Evolutionary conservation across 2,888 invertebrate genomes (phyloP), one percentile per base, ranked within the genome.

Genomic region (Sarcophaga subvicina): DNA sequence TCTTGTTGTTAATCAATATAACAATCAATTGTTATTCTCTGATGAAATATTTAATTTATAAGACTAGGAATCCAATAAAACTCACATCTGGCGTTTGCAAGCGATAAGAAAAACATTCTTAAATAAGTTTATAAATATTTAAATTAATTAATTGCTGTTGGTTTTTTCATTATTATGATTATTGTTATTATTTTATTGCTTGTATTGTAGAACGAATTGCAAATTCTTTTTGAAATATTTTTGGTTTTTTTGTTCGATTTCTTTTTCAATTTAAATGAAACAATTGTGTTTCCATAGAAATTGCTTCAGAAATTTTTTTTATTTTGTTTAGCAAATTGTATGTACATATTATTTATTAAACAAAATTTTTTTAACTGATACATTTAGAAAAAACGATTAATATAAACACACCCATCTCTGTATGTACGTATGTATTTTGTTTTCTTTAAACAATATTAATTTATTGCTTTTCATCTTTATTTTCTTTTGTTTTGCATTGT

Each of bases 71-170:
- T 20, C 25, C 27, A 20, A 72, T 59, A 49, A 80, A 67, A 37
- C 4, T 4, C 3, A 82, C 80, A 86, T 80, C 79, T 80, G 83
- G 67, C 67, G n/a, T 82, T 79, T 12, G n/a, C 2, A 27, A 27
- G 59, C 59, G 79, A 76, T 62, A 82, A 82, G 60, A 82, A 70
- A 37, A 8, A 63, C n/a, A 47, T 37, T 72, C n/a, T 71, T 66
- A 54, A 45, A 71, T 25, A 37, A 63, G 45, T 47, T 37, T 75
- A 47, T 27, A 17, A 80, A 72, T 66, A 72, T 75, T 64, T 60
- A 60, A 49, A 59, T 59, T 27, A 11, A 25, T 78, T 77, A 69
- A 77, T 60, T 77, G 67, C 25, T 77, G 20, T 67, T 67, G 14
- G 8, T 37, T 37, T 2, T 37, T 37, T 37, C 2, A 8, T 27